phyloP scores from a whole-genome alignment of 2,797 vertebrate species.

The Xiphophorus birchmanni region DNA sequence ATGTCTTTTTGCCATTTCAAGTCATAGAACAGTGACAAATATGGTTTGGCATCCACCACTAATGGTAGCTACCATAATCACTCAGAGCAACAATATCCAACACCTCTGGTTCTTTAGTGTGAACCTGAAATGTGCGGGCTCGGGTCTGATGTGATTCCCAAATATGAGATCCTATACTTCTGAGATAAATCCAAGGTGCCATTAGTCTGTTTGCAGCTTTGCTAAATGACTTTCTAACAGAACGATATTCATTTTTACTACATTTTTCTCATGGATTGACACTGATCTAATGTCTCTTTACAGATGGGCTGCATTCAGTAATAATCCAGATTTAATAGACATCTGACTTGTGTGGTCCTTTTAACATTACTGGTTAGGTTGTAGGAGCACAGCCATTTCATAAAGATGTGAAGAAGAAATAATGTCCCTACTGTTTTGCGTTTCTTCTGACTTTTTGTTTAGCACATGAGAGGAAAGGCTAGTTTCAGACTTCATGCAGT shows the following conservation, averaged over 20 bases:
- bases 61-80: not conserved
- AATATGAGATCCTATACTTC: not conserved
- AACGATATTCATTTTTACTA: not conserved
- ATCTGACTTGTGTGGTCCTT: not conserved
- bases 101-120: not conserved
- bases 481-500: slow-evolving; percentile 27
- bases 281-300: not conserved
- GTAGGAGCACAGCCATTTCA: slow-evolving; percentile 19
- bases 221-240: not conserved
- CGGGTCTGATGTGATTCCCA: not conserved
- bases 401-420: slow-evolving; percentile 17
- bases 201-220: not conserved
- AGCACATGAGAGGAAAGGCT: slow-evolving; percentile 13
- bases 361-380: slow-evolving; percentile 7
- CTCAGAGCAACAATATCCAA: not conserved
- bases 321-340: not conserved
- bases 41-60: not conserved
- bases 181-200: not conserved
- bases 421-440: slow-evolving; percentile 15
- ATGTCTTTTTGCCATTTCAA: not conserved
- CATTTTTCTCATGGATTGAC: not conserved
- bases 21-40: not conserved
- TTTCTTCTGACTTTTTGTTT: slow-evolving; percentile 2
- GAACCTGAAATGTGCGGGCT: not conserved
- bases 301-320: not conserved